Percentiles rank a stretch among this genome's conserved stretches.
Conservation (phyloP, 2,888 invertebrate genomes). For the Leuctra nigra region DNA sequence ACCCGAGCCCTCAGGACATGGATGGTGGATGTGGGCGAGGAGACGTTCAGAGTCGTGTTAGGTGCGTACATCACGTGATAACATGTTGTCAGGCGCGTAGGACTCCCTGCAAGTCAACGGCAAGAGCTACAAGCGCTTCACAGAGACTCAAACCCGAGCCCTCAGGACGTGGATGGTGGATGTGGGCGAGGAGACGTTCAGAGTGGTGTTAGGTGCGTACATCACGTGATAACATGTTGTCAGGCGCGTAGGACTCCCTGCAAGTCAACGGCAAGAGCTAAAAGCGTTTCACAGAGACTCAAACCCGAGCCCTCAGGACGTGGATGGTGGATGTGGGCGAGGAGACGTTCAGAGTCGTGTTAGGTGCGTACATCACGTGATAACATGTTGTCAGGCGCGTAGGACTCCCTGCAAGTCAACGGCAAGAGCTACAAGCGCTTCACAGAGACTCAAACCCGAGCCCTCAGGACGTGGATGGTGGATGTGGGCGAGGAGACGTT, state of each 20-base stretch:
- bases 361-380: too few relatives aligned
- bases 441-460: slow-evolving; percentile 68
- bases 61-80: too few relatives aligned
- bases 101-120: slow-evolving; percentile 80
- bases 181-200: slow-evolving; percentile 46
- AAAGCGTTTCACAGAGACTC: slow-evolving; percentile 72
- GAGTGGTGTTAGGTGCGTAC: slow-evolving; percentile 62
- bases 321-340: slow-evolving; percentile 57
- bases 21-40: slow-evolving; percentile 49
- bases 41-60: slow-evolving; percentile 60
- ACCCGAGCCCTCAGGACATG: slow-evolving; percentile 69
- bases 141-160: slow-evolving; percentile 68
- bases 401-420: slow-evolving; percentile 74
- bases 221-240: too few relatives aligned
- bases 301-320: slow-evolving; percentile 64
- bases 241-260: too few relatives aligned
- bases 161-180: slow-evolving; percentile 67
- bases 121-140: slow-evolving; percentile 70
- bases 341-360: slow-evolving; percentile 57
- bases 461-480: slow-evolving; percentile 67
- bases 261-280: slow-evolving; percentile 76
- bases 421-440: slow-evolving; percentile 76
- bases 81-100: too few relatives aligned
- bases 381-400: too few relatives aligned
- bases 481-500: slow-evolving; percentile 46